phyloP scores from a whole-genome alignment of 2,888 invertebrate genomes.

The Neoitamus cyanurus region DNA sequence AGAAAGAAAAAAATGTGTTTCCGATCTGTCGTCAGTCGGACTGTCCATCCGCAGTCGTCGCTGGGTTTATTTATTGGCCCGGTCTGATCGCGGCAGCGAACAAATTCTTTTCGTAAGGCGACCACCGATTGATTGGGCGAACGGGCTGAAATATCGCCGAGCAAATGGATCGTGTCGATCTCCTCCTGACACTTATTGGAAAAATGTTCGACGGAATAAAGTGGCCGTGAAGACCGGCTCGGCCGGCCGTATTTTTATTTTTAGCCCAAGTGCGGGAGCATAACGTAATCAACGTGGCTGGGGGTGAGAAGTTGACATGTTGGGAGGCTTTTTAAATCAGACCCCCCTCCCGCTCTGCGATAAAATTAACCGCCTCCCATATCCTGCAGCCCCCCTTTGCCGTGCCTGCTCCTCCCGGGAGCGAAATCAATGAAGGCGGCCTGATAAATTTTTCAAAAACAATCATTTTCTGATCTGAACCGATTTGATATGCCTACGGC shows the following conservation, averaged over 20 bases:
- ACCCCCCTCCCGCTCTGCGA: background rate
- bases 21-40: background rate
- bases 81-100: background rate
- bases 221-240: background rate
- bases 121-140: background rate
- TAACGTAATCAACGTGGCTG: background rate
- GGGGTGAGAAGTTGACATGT: background rate
- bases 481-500: slow-evolving; percentile 10
- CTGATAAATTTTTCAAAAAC: slow-evolving; percentile 42
- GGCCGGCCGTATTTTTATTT: background rate
- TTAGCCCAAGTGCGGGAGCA: background rate
- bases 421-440: slow-evolving; percentile 16
- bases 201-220: background rate
- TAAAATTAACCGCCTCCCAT: background rate
- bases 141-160: background rate
- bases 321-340: background rate
- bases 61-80: background rate
- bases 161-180: slow-evolving; percentile 1
- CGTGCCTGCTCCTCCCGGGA: background rate
- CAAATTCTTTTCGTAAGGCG: background rate
- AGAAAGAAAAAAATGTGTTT: background rate
- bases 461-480: slow-evolving; percentile 44
- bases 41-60: background rate
- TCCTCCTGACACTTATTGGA: background rate
- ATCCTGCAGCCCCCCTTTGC: background rate